A percentile compares a stretch with the other conserved stretches of the same genome.
Conservation (phyloP, 2,797 vertebrate species). For the Poecilia wingei region DNA sequence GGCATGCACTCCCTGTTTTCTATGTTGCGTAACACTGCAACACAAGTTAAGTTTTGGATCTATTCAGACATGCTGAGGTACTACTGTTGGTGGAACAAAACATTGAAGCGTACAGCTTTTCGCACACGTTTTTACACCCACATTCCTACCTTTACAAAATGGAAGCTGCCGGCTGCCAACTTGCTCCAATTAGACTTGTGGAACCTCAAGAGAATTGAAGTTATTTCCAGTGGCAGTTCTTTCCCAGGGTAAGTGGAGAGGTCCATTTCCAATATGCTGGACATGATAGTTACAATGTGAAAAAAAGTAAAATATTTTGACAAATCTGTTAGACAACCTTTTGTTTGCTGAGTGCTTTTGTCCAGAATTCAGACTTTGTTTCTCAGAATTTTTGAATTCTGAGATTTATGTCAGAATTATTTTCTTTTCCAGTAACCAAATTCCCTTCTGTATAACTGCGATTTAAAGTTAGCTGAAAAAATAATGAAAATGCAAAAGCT, state of each 20-base stretch:
- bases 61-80: slow-evolving; percentile 20
- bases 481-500: too few relatives aligned
- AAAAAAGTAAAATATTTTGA: background rate
- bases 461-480: too few relatives aligned
- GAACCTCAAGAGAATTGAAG: background rate
- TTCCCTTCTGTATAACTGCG: too few relatives aligned
- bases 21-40: slow-evolving; percentile 27
- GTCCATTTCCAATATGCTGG: background rate
- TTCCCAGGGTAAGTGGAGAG: background rate
- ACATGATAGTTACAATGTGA: background rate
- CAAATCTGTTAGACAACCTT: background rate
- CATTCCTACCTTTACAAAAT: slow-evolving; percentile 64
- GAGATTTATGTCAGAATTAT: background rate
- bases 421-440: too few relatives aligned
- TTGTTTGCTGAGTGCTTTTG: background rate
- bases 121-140: slow-evolving; percentile 69
- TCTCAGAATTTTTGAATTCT: too few relatives aligned
- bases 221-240: background rate
- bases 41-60: slow-evolving; percentile 42
- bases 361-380: background rate
- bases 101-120: slow-evolving; percentile 51
- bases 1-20: slow-evolving; percentile 10
- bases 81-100: slow-evolving; percentile 34
- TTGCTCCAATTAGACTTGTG: slow-evolving; percentile 17
- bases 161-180: slow-evolving; percentile 49